These are phyloP conservation scores for Zaprionus camerounensis DNA, from an alignment of 1,140 invertebrate genomes.

Conservation along the genomic window DNA sequence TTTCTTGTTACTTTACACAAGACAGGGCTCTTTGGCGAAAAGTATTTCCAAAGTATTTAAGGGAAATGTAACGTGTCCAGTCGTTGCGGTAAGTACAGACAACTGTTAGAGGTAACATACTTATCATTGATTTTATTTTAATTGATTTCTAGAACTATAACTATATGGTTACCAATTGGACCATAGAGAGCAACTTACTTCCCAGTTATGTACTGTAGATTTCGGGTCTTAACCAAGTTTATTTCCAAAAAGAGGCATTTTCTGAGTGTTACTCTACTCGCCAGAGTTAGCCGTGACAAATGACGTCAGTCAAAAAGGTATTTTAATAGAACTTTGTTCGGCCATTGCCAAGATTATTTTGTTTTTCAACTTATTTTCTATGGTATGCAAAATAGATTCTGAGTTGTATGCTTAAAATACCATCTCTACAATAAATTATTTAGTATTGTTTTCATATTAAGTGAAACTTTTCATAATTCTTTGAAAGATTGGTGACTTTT, in stretches of 20 bases:
- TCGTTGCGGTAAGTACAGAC: neutral
- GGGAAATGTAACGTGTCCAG: slow-evolving; percentile 2
- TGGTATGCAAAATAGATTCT: neutral
- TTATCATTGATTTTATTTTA: neutral
- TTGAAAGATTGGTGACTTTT: too few relatives aligned
- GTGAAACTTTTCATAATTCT: too few relatives aligned
- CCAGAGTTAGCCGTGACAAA: neutral
- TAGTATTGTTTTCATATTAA: too few relatives aligned
- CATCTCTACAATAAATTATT: too few relatives aligned
- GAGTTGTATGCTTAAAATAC: too few relatives aligned
- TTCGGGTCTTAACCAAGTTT: slow-evolving; percentile 32
- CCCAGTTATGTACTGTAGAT: slow-evolving; percentile 37
- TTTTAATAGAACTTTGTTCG: too few relatives aligned
- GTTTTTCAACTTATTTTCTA: too few relatives aligned
- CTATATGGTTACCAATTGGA: slow-evolving; percentile 47
- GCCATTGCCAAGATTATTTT: too few relatives aligned
- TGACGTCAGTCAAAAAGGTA: neutral
- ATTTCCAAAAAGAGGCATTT: slow-evolving; percentile 18
- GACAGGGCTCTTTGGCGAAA: neutral
- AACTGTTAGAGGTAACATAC: neutral
- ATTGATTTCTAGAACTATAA: slow-evolving; percentile 36
- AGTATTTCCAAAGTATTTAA: neutral
- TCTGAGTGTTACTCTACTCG: slow-evolving; percentile 15
- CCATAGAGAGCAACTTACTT: slow-evolving; percentile 37
- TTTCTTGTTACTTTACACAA: slow-evolving; percentile 3